phyloP scores from a whole-genome alignment of 2,888 invertebrate species.

The Cephus rjabovi region DNA sequence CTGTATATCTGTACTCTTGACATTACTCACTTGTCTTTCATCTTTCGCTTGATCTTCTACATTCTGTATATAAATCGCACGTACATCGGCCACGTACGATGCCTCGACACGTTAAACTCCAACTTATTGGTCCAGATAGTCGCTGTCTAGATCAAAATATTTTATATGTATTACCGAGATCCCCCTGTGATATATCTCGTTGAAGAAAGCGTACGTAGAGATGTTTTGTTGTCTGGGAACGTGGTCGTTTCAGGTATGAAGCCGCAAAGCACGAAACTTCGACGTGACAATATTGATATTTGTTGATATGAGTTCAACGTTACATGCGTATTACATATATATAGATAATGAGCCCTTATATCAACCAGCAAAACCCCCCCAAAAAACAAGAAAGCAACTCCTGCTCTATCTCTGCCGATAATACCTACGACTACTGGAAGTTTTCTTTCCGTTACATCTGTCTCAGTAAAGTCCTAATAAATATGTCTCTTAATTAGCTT shows the following conservation, averaged over 20 bases:
- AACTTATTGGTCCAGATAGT: not conserved
- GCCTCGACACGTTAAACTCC: not conserved
- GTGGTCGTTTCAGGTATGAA: slow-evolving; percentile 30
- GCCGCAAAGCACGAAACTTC: not conserved
- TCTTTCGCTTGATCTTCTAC: not conserved
- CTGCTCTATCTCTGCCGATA: slow-evolving; percentile 42
- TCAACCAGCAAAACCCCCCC: not conserved
- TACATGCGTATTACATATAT: slow-evolving; percentile 11
- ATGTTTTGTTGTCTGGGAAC: slow-evolving; percentile 29
- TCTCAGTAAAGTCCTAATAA: slow-evolving; percentile 60
- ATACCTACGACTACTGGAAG: slow-evolving; percentile 43
- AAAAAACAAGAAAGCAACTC: slow-evolving; percentile 20
- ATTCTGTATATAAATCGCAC: not conserved
- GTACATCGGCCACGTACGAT: not conserved
- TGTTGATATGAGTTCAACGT: not conserved
- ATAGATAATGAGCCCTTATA: slow-evolving; percentile 22
- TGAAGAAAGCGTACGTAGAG: not conserved
- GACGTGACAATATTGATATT: not conserved
- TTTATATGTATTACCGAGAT: not conserved
- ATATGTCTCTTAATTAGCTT: slow-evolving; percentile 43
- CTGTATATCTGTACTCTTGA: not conserved
- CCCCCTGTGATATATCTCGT: not conserved
- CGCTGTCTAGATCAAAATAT: not conserved
- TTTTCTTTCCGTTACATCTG: slow-evolving; percentile 64
- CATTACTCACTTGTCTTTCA: not conserved